Evolutionary conservation across 92 coral and sea anemone species (phyloP).

Genomic region (Porites lobata): DNA sequence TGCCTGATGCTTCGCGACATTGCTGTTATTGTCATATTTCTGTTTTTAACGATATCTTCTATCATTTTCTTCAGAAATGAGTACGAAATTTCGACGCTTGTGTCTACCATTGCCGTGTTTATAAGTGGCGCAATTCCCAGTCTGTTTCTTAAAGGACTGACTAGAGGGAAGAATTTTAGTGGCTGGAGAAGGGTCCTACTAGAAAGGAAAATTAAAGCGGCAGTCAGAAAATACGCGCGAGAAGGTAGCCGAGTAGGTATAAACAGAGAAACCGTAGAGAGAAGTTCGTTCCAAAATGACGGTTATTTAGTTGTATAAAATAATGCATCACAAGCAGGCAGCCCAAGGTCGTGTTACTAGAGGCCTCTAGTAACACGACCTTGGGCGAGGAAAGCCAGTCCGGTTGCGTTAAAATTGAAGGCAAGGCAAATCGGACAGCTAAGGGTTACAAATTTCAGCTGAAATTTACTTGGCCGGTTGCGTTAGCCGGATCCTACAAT

Average conservation of each 20-base stretch:
- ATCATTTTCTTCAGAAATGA: constrained; percentile 1
- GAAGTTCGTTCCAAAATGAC: too few species aligned
- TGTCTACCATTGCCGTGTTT: constrained; percentile 15
- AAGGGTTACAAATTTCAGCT: too few species aligned
- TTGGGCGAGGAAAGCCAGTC: too few species aligned
- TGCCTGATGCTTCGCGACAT: constrained; percentile 1
- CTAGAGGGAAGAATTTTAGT: background rate
- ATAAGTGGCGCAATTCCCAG: constrained; percentile 13
- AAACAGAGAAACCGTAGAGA: too few species aligned
- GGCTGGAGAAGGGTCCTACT: constrained; percentile 3
- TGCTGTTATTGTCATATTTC: background rate
- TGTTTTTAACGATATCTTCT: background rate
- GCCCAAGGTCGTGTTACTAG: too few species aligned
- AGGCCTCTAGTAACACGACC: too few species aligned
- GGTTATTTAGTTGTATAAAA: too few species aligned
- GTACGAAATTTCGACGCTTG: background rate
- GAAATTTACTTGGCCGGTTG: too few species aligned
- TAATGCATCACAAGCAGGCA: too few species aligned
- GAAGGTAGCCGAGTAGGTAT: background rate
- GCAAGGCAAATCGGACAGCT: too few species aligned
- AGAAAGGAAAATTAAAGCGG: constrained; percentile 10
- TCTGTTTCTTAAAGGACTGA: background rate
- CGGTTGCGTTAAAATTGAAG: too few species aligned
- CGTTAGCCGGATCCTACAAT: too few species aligned
- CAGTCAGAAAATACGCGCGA: background rate